phyloP scores from a whole-genome alignment of 2,113 vertebrate species.

The Turnix velox region DNA sequence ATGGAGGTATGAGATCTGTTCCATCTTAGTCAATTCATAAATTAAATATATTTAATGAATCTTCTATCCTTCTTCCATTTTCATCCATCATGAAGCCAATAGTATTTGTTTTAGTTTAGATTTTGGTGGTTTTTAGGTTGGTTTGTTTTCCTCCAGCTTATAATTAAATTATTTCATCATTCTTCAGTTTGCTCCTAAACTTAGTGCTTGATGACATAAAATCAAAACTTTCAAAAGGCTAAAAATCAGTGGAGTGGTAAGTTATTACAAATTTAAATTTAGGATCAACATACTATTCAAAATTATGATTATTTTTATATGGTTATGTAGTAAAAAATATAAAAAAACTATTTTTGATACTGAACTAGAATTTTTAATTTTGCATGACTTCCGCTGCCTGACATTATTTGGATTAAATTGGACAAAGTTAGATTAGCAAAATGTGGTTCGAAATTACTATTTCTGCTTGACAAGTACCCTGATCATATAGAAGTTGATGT shows the following conservation, averaged over 20 bases:
- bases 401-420: not conserved
- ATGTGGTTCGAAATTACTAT: not conserved
- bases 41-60: not conserved
- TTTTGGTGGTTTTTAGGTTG: rapidly evolving
- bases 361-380: not conserved
- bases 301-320: not conserved
- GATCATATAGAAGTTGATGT: not conserved
- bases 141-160: not conserved
- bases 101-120: not conserved
- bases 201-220: not conserved
- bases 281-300: not conserved
- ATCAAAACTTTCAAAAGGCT: not conserved
- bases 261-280: not conserved
- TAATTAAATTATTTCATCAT: not conserved
- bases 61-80: not conserved
- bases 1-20: not conserved
- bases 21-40: not conserved
- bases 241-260: rapidly evolving
- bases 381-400: not conserved
- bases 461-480: not conserved
- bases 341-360: not conserved
- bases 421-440: not conserved
- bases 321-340: not conserved
- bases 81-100: not conserved
- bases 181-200: not conserved